phyloP scores from a whole-genome alignment of 92 coral and sea anemone species.

The Porites divaricata region DNA sequence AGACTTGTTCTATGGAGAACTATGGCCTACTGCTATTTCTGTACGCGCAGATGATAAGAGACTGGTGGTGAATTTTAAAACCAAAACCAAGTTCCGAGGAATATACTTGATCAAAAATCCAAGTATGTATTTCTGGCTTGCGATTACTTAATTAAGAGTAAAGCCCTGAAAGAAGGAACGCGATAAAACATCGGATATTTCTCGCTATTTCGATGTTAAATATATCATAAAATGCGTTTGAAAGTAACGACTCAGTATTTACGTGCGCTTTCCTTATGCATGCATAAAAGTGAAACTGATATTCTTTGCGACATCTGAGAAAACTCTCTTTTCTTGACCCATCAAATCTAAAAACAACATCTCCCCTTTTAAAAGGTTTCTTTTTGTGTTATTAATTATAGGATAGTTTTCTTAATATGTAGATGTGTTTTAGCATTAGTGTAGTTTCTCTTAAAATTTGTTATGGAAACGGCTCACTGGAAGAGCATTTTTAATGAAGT shows the following conservation, averaged over 20 bases:
- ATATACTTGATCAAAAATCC: conserved; percentile 70
- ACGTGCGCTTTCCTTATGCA: no score
- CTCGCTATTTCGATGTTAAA: not conserved
- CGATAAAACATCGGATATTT: not conserved
- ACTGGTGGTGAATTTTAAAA: conserved; percentile 92
- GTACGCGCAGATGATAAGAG: conserved; percentile 84
- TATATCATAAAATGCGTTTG: not conserved
- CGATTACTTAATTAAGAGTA: not conserved
- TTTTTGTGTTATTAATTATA: no score
- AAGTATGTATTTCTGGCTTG: conserved; percentile 55
- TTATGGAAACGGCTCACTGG: no score
- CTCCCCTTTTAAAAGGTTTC: no score
- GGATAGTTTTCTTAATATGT: no score
- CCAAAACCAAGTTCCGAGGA: conserved; percentile 95
- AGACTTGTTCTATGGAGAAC: conserved; percentile 77
- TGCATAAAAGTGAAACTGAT: no score
- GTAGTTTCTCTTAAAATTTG: no score
- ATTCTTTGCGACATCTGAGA: no score
- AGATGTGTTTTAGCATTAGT: no score
- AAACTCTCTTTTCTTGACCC: no score
- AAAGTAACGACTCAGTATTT: not conserved
- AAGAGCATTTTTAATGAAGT: no score
- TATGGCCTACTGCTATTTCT: conserved; percentile 85
- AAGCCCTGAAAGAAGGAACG: not conserved
- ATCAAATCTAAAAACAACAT: no score